Conservation (phyloP, 2,797 vertebrate species). For the Hydrocynus forskahlii region DNA sequence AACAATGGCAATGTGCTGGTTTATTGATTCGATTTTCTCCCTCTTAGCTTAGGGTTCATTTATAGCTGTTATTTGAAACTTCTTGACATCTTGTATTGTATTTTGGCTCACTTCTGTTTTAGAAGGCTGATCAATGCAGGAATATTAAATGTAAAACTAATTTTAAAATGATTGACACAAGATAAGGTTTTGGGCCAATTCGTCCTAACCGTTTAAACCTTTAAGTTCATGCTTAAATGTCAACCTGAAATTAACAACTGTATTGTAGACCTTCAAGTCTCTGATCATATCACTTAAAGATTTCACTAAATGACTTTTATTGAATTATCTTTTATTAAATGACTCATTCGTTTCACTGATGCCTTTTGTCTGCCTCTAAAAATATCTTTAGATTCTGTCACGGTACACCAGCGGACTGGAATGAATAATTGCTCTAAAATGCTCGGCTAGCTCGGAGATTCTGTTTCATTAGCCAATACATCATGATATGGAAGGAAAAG, state of each 20-base stretch:
- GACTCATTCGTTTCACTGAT: too few relatives aligned
- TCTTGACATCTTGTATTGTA: not conserved
- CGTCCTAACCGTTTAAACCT: not conserved
- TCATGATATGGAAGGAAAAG: not conserved
- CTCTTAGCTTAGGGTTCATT: slow-evolving; percentile 19
- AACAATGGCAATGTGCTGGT: not conserved
- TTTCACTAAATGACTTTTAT: too few relatives aligned
- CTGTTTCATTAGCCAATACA: not conserved
- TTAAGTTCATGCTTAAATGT: too few relatives aligned
- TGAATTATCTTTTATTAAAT: too few relatives aligned
- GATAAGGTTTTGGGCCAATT: not conserved
- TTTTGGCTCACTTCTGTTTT: not conserved
- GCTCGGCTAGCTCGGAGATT: not conserved
- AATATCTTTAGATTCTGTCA: too few relatives aligned
- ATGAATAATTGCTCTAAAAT: too few relatives aligned
- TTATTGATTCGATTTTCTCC: slow-evolving; percentile 16
- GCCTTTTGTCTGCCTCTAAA: too few relatives aligned
- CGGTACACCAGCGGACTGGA: too few relatives aligned
- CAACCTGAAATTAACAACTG: too few relatives aligned
- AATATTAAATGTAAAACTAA: not conserved
- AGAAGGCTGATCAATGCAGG: not conserved
- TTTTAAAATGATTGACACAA: not conserved
- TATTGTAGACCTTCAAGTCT: too few relatives aligned
- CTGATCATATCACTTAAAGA: too few relatives aligned
- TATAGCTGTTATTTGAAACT: not conserved